Percentiles rank a stretch among this genome's conserved stretches.
Conservation (phyloP, 2,797 vertebrate species). For the Poecilia gillii region DNA sequence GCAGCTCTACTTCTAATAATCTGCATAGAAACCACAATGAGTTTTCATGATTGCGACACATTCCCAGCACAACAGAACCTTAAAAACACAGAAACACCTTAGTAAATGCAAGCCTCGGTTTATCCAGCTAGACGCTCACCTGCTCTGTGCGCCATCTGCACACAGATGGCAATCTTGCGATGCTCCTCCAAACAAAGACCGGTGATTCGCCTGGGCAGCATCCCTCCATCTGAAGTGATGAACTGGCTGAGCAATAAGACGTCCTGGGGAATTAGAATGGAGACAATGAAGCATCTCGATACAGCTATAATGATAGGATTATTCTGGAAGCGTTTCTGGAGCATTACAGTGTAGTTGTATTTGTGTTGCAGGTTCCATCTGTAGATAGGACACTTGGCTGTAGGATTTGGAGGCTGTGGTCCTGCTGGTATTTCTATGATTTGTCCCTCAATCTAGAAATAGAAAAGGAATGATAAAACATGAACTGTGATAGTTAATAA, state of each 20-base stretch:
- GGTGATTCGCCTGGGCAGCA: slow-evolving; percentile 89
- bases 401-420: slow-evolving; percentile 88
- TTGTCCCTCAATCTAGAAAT: slow-evolving; percentile 87
- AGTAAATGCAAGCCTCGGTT: neutral
- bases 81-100: neutral
- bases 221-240: slow-evolving; percentile 91
- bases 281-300: neutral
- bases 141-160: slow-evolving; percentile 97
- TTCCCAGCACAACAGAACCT: neutral
- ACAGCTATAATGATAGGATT: neutral
- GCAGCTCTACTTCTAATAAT: neutral
- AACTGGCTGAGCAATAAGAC: slow-evolving; percentile 95
- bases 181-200: slow-evolving; percentile 94
- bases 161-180: slow-evolving; percentile 88
- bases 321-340: neutral
- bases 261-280: slow-evolving; percentile 77
- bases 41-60: neutral
- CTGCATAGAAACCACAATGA: neutral
- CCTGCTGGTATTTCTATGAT: slow-evolving; percentile 64
- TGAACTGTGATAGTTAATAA: neutral
- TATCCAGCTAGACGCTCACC: slow-evolving; percentile 74
- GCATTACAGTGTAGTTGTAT: slow-evolving; percentile 90
- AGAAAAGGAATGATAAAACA: neutral
- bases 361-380: slow-evolving; percentile 96
- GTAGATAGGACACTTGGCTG: slow-evolving; percentile 94